phyloP scores from a whole-genome alignment of 2,113 vertebrate genomes.

The Planiliza haematocheilus region DNA sequence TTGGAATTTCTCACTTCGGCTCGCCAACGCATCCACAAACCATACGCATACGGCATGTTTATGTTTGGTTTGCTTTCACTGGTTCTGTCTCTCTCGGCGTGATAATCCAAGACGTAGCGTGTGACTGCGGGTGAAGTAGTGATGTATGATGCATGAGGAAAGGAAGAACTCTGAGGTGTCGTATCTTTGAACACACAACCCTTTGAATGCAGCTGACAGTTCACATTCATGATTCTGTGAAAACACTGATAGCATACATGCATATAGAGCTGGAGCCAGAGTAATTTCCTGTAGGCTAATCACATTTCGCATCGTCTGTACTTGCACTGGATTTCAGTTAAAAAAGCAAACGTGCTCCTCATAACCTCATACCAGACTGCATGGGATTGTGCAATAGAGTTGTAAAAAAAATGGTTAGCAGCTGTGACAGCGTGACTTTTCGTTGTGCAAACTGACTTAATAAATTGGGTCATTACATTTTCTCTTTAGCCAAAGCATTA shows the following conservation, averaged over 20 bases:
- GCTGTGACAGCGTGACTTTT: background rate
- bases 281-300: background rate
- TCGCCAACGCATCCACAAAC: conserved; percentile 17
- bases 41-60: conserved; percentile 11
- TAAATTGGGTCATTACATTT: background rate
- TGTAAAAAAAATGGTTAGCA: background rate
- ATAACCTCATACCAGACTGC: background rate
- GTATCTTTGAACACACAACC: conserved; percentile 32
- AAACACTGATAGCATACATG: conserved; percentile 8
- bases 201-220: conserved; percentile 38
- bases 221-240: conserved; percentile 15
- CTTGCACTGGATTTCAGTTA: too few relatives aligned
- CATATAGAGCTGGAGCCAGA: conserved; percentile 1
- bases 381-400: background rate
- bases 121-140: conserved; percentile 25
- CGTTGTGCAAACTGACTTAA: background rate
- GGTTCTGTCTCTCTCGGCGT: conserved; percentile 14
- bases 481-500: too few relatives aligned
- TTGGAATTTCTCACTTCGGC: conserved; percentile 32
- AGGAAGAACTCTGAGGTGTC: conserved; percentile 12
- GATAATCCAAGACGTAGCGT: conserved; percentile 26
- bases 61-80: background rate
- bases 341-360: background rate
- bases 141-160: conserved; percentile 43
- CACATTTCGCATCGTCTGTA: too few relatives aligned